Evolutionary conservation across 2,113 vertebrate genomes (phyloP).

Genomic region (Dromas ardeola): DNA sequence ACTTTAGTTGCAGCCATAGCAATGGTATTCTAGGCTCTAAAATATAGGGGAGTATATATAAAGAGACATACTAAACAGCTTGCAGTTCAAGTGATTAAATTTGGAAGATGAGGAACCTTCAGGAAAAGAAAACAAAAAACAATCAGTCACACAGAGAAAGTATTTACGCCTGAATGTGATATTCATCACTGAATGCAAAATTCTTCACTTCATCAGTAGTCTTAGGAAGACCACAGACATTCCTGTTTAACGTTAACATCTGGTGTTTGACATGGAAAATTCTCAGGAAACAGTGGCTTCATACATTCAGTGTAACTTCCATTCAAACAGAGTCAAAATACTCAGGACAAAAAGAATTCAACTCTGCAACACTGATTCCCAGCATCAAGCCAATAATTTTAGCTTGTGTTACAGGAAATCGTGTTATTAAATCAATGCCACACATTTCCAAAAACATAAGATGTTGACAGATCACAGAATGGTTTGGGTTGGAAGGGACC

Average conservation of each 20-base stretch:
- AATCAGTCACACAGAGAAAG: not conserved
- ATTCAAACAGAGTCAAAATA: slow-evolving; percentile 62
- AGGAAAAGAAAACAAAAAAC: not conserved
- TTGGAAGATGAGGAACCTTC: slow-evolving; percentile 7
- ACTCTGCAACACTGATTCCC: not conserved
- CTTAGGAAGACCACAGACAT: slow-evolving; percentile 54
- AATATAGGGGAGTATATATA: not conserved
- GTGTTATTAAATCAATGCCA: not conserved
- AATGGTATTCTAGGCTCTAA: not conserved
- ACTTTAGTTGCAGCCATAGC: not conserved
- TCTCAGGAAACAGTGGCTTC: slow-evolving; percentile 70
- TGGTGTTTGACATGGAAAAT: slow-evolving; percentile 69
- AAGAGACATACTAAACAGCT: not conserved
- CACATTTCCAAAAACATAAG: not conserved
- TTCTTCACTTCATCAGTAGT: slow-evolving; percentile 42
- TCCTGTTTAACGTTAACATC: slow-evolving; percentile 63
- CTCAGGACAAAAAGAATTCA: not conserved
- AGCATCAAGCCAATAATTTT: not conserved
- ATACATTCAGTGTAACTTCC: slow-evolving; percentile 57
- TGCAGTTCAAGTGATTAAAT: slow-evolving; percentile 10
- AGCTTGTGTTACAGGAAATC: not conserved
- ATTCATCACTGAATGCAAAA: slow-evolving; percentile 48
- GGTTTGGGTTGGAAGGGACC: not conserved
- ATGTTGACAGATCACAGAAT: not conserved
- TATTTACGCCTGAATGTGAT: slow-evolving; percentile 54